These are phyloP conservation scores for Drosophila dunni DNA, from an alignment of 1,140 invertebrate species.

Conservation along the genomic window DNA sequence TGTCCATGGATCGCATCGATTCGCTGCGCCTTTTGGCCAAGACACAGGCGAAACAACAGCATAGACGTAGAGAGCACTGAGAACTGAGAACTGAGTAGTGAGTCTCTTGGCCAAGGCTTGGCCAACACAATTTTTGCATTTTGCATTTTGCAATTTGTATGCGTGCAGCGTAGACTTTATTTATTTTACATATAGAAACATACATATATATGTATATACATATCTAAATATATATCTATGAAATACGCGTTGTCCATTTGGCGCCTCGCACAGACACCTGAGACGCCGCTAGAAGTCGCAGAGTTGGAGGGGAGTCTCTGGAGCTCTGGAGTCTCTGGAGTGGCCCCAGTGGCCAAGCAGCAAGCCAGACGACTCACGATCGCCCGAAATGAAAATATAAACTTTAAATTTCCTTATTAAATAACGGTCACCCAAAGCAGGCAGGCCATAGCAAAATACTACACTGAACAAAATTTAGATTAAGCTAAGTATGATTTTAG, in stretches of 20 bases:
- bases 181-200: not conserved
- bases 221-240: constrained; percentile 2
- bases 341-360: constrained; percentile 12
- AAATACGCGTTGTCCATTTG: constrained; percentile 68
- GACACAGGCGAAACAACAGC: constrained; percentile 1
- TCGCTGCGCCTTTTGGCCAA: constrained; percentile 60
- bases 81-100: not conserved
- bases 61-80: not conserved
- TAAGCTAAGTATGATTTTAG: no score
- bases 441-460: constrained; percentile 13
- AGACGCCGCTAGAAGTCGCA: constrained; percentile 16
- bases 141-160: constrained; percentile 65
- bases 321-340: constrained; percentile 10
- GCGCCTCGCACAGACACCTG: constrained; percentile 64
- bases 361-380: constrained; percentile 37
- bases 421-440: constrained; percentile 67
- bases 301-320: not conserved
- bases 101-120: not conserved
- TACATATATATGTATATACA: not conserved
- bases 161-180: constrained; percentile 58
- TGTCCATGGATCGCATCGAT: constrained; percentile 41
- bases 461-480: no score
- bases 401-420: constrained; percentile 75
- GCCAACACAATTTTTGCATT: constrained; percentile 51
- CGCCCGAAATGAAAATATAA: constrained; percentile 57